Evolutionary conservation across 1,140 invertebrate species (phyloP), one percentile per base, ranked within the genome.

Genomic region (Teleogryllus occipitalis): DNA sequence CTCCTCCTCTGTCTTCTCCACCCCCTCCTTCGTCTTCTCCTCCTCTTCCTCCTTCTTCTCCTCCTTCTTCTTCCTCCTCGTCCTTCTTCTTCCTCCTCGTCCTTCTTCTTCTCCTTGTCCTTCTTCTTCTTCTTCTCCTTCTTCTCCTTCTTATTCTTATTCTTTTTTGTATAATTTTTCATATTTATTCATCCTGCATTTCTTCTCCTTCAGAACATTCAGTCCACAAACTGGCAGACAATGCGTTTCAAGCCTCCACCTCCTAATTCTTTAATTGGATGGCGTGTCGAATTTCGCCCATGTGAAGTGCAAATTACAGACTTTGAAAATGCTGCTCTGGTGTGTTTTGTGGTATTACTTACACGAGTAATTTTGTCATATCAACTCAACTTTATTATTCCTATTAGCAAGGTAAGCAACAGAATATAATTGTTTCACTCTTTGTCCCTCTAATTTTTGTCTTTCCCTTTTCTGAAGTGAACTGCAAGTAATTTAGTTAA

Each of bases 221-320:
- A 99, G 87, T 99, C 98, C 0, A 99, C 98, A 8, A 99, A 99
- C 88, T 99, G 98, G 98, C 98, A 99, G 89, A 99, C 98, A 10
- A 99, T 99, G 98, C 90, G 98, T 21, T 99, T 99, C 87, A 99
- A 99, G 87, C 97, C 97, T 75, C 98, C 98, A 80, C 96, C 96
- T 27, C 93, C 95, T 2, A 93, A 97, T 85, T 98, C 96, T 14
- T 91, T 94, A 73, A 99, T 99, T 85, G 98, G 98, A 21, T 99
- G 98, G 98, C 90, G 98, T 81, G 98, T 99, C 5, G 98, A 99
- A 89, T 99, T 99, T 88, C 91, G 98, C 75, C 98, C 98, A 54
- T 99, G 97, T 86, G 98, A 99, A 89, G 93, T 97, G 8, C 98
- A 99, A 88, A 90, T 99, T 78, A 99, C 98, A 3, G 98, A 99